Percentiles rank a stretch among this genome's conserved stretches.
Conservation (phyloP, 2,888 invertebrate genomes). For the Gymnocheta viridis region DNA sequence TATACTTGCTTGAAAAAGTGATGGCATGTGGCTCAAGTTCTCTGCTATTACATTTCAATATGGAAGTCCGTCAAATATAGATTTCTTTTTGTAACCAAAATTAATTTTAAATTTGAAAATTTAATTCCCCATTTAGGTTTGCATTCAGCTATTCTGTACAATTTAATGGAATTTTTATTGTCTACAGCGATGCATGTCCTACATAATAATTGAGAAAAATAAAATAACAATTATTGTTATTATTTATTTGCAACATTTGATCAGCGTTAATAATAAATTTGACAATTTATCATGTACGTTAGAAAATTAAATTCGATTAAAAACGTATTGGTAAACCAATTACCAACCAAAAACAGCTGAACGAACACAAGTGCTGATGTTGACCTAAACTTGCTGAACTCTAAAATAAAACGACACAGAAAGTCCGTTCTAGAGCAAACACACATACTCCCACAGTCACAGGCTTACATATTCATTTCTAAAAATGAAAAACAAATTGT, state of each 20-base stretch:
- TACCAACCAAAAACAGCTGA: conserved; percentile 52
- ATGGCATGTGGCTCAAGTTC: background rate
- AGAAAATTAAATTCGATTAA: conserved; percentile 58
- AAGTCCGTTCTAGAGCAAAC: background rate
- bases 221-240: conserved; percentile 18
- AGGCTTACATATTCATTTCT: conserved; percentile 12
- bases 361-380: conserved; percentile 42
- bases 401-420: background rate
- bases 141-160: background rate
- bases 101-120: background rate
- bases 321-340: conserved; percentile 58
- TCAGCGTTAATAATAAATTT: conserved; percentile 61
- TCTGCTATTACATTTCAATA: too few species aligned
- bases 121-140: background rate
- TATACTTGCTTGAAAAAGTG: background rate
- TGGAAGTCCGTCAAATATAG: background rate
- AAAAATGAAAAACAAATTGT: conserved; percentile 44
- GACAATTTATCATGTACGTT: conserved; percentile 59
- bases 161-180: conserved; percentile 5
- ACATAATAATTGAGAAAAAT: background rate
- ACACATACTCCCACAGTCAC: background rate
- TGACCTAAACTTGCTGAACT: conserved; percentile 46
- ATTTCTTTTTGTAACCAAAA: background rate
- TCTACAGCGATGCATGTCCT: conserved; percentile 2
- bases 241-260: conserved; percentile 22